Evolutionary conservation across 2,797 vertebrate species (phyloP).

Genomic region (Coregonus sp.): DNA sequence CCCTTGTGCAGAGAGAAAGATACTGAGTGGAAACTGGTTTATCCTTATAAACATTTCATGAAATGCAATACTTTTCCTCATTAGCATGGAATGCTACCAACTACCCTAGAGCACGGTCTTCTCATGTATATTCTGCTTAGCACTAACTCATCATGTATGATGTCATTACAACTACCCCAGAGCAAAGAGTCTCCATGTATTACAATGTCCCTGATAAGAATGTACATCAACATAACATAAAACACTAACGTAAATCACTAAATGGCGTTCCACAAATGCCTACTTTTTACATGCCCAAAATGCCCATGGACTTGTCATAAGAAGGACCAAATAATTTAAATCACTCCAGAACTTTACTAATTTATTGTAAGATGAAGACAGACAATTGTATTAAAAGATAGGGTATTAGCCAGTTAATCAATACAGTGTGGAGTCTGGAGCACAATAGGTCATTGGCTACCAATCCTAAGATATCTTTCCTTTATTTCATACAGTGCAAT

Average conservation of each 20-base stretch:
- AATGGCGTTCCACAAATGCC: neutral
- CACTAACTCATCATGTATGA: neutral
- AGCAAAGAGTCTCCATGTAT: neutral
- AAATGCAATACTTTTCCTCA: neutral
- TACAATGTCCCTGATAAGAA: neutral
- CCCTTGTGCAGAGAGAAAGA: constrained; percentile 48
- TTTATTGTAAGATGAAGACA: neutral
- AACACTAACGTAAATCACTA: neutral
- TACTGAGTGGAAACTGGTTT: constrained; percentile 17
- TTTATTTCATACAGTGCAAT: neutral
- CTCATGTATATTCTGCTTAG: neutral
- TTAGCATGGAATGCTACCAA: neutral
- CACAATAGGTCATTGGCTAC: too few species aligned
- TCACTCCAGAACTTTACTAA: neutral
- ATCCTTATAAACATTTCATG: constrained; percentile 37
- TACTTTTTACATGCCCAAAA: neutral
- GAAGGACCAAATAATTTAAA: neutral
- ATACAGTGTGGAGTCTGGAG: neutral
- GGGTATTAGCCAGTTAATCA: neutral
- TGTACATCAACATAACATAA: neutral
- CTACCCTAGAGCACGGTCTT: neutral
- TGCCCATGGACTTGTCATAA: neutral
- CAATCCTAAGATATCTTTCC: neutral
- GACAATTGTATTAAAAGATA: neutral
- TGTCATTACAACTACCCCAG: neutral